phyloP scores from a whole-genome alignment of 2,113 vertebrate genomes.

The Sinocyclocheilus maitianheensis region DNA sequence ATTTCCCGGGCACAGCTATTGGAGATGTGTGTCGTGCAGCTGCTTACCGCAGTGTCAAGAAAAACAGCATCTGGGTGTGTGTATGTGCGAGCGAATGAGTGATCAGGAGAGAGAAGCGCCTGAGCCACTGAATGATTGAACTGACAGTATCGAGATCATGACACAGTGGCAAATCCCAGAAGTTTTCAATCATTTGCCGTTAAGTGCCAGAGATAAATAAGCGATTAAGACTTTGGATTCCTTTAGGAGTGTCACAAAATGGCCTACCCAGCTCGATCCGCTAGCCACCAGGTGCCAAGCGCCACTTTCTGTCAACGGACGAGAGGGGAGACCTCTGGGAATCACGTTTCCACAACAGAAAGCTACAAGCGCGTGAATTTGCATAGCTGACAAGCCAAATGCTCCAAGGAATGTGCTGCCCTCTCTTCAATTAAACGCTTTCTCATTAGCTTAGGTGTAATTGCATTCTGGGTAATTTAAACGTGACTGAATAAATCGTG shows the following conservation, averaged over 20 bases:
- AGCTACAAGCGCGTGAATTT: slow-evolving; percentile 43
- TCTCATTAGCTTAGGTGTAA: slow-evolving; percentile 54
- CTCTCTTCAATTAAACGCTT: slow-evolving; percentile 51
- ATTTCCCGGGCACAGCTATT: neutral
- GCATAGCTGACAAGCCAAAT: slow-evolving; percentile 38
- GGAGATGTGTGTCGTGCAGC: slow-evolving; percentile 18
- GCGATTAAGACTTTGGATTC: slow-evolving; percentile 16
- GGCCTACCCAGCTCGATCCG: neutral
- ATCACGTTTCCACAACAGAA: slow-evolving; percentile 13
- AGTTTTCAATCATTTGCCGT: slow-evolving; percentile 17
- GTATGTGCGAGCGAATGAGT: neutral
- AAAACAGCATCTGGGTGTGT: slow-evolving; percentile 35
- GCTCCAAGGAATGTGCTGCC: slow-evolving; percentile 30
- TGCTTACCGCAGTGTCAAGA: slow-evolving; percentile 37
- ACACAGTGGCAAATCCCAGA: slow-evolving; percentile 19
- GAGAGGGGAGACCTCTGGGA: slow-evolving; percentile 12
- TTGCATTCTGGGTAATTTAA: slow-evolving; percentile 53
- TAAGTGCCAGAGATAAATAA: slow-evolving; percentile 44
- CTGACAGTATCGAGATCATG: neutral
- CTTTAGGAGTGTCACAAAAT: slow-evolving; percentile 2
- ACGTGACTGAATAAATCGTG: slow-evolving; percentile 41
- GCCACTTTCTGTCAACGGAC: neutral
- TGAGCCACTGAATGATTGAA: slow-evolving; percentile 9
- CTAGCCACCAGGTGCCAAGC: slow-evolving; percentile 28
- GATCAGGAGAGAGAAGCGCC: slow-evolving; percentile 1